phyloP scores from a whole-genome alignment of 2,888 invertebrate species.

The Thereva nobilitata region DNA sequence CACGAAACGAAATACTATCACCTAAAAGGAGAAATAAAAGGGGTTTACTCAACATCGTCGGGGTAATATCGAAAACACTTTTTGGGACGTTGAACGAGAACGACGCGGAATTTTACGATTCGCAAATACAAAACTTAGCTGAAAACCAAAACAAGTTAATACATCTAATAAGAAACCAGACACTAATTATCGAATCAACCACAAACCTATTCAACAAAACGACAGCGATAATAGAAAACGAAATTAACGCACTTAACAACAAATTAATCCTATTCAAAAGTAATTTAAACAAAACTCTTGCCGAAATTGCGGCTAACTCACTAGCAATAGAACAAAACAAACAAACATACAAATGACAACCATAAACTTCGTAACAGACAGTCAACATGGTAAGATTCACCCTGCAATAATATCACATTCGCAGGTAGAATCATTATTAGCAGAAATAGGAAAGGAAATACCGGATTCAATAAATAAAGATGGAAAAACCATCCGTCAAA shows the following conservation, averaged over 20 bases:
- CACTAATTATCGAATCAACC: slow-evolving; percentile 39
- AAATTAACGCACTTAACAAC: neutral
- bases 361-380: neutral
- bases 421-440: neutral
- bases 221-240: no score
- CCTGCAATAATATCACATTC: neutral
- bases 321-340: neutral
- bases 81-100: slow-evolving; percentile 21
- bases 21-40: no score
- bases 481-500: neutral
- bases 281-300: slow-evolving; percentile 1
- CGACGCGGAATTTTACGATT: slow-evolving; percentile 38
- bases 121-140: slow-evolving; percentile 39
- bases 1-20: no score
- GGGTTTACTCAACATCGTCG: no score
- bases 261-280: neutral
- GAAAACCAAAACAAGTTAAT: slow-evolving; percentile 38
- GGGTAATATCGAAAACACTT: slow-evolving; percentile 25
- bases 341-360: neutral
- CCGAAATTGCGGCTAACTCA: neutral
- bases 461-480: neutral
- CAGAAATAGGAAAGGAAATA: neutral
- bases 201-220: slow-evolving; percentile 42
- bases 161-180: slow-evolving; percentile 42
- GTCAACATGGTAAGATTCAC: neutral